Conservation (phyloP, 2,113 vertebrate genomes). For the Okapia johnstoni region DNA sequence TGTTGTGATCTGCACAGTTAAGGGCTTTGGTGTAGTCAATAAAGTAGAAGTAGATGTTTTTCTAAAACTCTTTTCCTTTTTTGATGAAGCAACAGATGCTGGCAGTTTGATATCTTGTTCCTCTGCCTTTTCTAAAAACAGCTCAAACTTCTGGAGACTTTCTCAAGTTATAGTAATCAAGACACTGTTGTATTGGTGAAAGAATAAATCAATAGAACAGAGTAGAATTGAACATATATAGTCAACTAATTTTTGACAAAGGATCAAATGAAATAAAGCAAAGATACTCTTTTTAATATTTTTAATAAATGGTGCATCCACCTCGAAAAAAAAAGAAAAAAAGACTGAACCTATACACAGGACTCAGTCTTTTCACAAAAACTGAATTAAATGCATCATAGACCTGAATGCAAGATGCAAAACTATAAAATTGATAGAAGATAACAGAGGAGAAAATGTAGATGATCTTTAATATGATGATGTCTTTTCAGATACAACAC, state of each 20-base stretch:
- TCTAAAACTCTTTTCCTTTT: background rate
- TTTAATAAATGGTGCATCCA: background rate
- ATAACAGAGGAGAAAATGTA: background rate
- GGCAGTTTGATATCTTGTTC: background rate
- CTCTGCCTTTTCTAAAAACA: background rate
- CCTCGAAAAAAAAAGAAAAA: background rate
- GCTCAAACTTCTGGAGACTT: background rate
- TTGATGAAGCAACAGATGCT: background rate
- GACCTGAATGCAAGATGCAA: background rate
- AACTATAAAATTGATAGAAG: background rate
- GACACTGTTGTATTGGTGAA: background rate
- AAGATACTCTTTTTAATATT: background rate
- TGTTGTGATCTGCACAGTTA: background rate
- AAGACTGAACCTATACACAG: background rate
- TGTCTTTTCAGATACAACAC: background rate
- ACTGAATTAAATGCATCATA: background rate
- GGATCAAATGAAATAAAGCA: background rate
- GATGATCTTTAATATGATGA: background rate
- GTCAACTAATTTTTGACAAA: background rate
- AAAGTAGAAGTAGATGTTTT: background rate
- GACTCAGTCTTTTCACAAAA: background rate
- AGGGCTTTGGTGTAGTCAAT: background rate
- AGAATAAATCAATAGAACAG: background rate
- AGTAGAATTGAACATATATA: background rate
- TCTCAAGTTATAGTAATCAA: background rate